phyloP scores from a whole-genome alignment of 2,113 vertebrate genomes.

The Sminthopsis crassicaudata region DNA sequence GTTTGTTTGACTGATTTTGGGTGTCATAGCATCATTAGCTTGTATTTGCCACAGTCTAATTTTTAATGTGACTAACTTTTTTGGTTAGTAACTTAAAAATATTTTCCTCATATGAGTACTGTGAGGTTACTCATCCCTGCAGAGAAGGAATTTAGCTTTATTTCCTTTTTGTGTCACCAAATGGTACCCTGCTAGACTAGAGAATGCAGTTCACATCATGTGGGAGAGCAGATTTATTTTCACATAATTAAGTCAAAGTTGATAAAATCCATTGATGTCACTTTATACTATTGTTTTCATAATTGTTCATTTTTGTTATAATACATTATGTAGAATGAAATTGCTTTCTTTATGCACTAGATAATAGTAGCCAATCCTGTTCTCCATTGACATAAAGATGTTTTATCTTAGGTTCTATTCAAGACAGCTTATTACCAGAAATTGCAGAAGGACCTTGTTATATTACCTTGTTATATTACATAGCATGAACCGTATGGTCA shows the following conservation, averaged over 20 bases:
- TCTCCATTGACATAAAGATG: neutral
- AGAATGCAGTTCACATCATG: neutral
- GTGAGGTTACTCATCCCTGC: neutral
- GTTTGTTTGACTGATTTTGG: no score
- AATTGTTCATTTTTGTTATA: neutral
- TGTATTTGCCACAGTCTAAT: neutral
- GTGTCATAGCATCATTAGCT: no score
- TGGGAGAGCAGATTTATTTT: slow-evolving; percentile 7
- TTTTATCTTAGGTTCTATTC: neutral
- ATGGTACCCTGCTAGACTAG: neutral
- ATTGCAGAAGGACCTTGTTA: neutral
- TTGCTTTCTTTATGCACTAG: neutral
- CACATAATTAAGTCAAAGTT: neutral
- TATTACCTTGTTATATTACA: neutral
- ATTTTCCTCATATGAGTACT: neutral
- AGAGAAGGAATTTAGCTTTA: neutral
- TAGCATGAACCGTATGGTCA: neutral
- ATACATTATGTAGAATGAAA: neutral
- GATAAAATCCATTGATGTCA: neutral
- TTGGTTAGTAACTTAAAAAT: neutral
- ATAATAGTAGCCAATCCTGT: neutral
- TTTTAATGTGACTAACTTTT: neutral
- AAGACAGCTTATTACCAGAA: neutral
- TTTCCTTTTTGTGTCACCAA: neutral
- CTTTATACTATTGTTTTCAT: neutral